phyloP scores from a whole-genome alignment of 2,888 invertebrate species.

The Leptopterna dolabrata region DNA sequence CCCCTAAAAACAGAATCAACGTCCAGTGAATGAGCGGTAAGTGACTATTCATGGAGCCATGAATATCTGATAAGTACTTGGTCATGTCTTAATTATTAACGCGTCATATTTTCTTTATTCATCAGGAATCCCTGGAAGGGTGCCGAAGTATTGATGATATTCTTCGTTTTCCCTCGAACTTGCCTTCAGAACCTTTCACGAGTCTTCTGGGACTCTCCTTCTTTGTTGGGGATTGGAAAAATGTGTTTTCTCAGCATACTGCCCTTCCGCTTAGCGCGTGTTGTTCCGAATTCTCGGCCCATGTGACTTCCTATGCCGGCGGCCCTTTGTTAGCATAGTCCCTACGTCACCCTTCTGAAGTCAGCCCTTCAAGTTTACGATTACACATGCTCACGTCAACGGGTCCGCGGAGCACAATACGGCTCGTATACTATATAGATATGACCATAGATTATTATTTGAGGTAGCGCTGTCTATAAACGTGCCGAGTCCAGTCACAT shows the following conservation, averaged over 20 bases:
- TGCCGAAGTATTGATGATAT: no score
- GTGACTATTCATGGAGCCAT: no score
- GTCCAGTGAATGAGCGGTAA: no score
- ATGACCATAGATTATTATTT: slow-evolving; percentile 38
- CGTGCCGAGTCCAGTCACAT: slow-evolving; percentile 48
- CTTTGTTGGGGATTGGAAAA: background rate
- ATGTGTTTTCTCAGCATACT: background rate
- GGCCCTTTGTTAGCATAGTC: slow-evolving; percentile 17
- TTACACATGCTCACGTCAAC: slow-evolving; percentile 38
- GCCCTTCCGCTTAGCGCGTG: background rate
- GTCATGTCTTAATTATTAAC: no score
- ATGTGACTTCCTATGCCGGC: background rate
- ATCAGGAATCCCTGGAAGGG: no score
- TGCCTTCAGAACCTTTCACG: background rate
- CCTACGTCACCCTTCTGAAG: background rate
- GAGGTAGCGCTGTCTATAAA: slow-evolving; percentile 45
- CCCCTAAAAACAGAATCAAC: no score
- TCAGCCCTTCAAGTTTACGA: slow-evolving; percentile 26
- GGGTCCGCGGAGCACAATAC: background rate
- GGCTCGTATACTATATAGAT: slow-evolving; percentile 29
- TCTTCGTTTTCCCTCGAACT: background rate
- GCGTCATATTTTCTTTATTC: no score
- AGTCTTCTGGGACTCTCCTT: background rate
- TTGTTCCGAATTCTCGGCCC: background rate
- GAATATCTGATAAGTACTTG: no score